phyloP scores from a whole-genome alignment of 1,140 invertebrate genomes.

The Nasonia giraulti region DNA sequence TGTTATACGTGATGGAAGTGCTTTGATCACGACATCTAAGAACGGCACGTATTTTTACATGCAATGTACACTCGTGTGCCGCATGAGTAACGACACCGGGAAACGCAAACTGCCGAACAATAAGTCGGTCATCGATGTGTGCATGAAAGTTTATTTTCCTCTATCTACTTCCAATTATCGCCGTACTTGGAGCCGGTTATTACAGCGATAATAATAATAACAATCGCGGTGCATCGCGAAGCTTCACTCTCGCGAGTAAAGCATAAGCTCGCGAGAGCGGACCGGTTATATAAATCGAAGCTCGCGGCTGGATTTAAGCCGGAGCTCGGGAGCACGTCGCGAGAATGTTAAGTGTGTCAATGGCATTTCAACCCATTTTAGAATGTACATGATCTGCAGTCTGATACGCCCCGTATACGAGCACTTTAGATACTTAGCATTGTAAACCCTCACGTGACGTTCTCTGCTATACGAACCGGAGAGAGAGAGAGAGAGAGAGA shows the following conservation, averaged over 20 bases:
- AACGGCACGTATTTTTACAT: no score
- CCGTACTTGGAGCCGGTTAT: no score
- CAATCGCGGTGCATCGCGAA: no score
- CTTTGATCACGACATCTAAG: no score
- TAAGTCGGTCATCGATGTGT: no score
- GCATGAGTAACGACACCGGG: no score
- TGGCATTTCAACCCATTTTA: constrained; percentile 29
- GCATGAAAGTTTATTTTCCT: no score
- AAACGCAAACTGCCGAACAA: no score
- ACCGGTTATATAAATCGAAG: background rate
- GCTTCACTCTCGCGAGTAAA: background rate
- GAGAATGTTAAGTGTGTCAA: constrained; percentile 31
- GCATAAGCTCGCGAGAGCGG: background rate
- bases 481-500: background rate
- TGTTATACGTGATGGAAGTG: no score
- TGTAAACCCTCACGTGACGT: constrained; percentile 26
- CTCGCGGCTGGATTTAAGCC: background rate
- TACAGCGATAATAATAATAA: no score
- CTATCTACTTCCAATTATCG: background rate
- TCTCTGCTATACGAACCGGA: background rate
- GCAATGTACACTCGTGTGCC: no score
- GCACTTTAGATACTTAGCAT: constrained; percentile 52
- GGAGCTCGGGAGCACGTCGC: background rate
- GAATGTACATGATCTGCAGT: constrained; percentile 43
- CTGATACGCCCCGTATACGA: constrained; percentile 24